Conservation (phyloP, 2,888 invertebrate genomes). For the Hipparchia sbordonii region DNA sequence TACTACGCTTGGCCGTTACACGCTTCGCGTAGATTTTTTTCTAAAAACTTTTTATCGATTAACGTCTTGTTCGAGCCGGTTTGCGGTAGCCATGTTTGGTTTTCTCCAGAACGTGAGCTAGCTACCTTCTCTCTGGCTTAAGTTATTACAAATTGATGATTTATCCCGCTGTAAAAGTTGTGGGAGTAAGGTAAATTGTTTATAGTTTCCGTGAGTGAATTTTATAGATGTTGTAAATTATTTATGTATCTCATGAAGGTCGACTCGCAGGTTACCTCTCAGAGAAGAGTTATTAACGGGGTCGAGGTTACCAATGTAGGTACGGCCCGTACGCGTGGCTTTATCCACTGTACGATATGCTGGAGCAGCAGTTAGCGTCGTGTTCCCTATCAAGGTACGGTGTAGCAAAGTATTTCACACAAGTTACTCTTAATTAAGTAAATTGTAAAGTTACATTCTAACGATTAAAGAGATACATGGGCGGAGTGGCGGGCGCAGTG, state of each 20-base stretch:
- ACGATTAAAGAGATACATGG: too few relatives aligned
- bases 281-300: too few relatives aligned
- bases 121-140: constrained; percentile 35
- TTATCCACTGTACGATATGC: too few relatives aligned
- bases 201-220: not conserved
- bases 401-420: too few relatives aligned
- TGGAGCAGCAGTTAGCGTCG: too few relatives aligned
- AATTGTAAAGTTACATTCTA: too few relatives aligned
- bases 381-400: too few relatives aligned
- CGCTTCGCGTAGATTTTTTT: constrained; percentile 29
- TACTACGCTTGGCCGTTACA: not conserved
- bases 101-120: constrained; percentile 39
- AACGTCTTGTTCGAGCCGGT: constrained; percentile 43
- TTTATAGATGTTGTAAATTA: not conserved
- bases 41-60: constrained; percentile 45
- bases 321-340: too few relatives aligned
- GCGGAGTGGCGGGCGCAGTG: too few relatives aligned
- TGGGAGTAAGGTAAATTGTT: not conserved
- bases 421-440: too few relatives aligned
- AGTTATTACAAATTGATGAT: constrained; percentile 3
- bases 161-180: not conserved
- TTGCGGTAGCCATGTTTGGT: constrained; percentile 43
- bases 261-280: too few relatives aligned
- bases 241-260: not conserved
- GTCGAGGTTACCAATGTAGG: too few relatives aligned